These are phyloP conservation scores for Pachliopta kotzebuea DNA, from an alignment of 2,888 invertebrate species.

Conservation along the genomic window DNA sequence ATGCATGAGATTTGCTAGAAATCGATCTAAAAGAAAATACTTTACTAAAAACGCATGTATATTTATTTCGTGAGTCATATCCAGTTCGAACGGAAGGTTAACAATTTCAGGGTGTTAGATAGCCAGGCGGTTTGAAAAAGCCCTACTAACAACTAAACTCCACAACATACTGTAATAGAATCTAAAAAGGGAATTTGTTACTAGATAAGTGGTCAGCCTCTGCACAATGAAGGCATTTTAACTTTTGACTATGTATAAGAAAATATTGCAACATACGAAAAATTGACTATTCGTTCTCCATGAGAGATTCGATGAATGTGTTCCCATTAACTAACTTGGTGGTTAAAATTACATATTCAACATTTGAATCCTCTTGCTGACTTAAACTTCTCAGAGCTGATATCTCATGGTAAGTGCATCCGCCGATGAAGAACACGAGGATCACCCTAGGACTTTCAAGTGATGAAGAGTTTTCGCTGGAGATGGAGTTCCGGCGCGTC, in stretches of 20 bases:
- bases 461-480: slow-evolving; percentile 79
- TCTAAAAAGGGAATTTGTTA: too few relatives aligned
- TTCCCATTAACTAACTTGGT: slow-evolving; percentile 96
- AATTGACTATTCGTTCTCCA: slow-evolving; percentile 72
- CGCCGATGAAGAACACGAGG: slow-evolving; percentile 97
- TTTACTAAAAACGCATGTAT: too few relatives aligned
- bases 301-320: slow-evolving; percentile 88
- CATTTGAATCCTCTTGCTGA: slow-evolving; percentile 89
- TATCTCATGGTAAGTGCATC: slow-evolving; percentile 97
- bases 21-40: too few relatives aligned
- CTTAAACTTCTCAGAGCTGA: slow-evolving; percentile 87
- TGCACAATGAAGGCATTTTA: too few relatives aligned
- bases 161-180: too few relatives aligned
- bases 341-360: slow-evolving; percentile 94
- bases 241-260: not conserved
- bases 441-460: slow-evolving; percentile 85
- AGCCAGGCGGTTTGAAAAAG: too few relatives aligned
- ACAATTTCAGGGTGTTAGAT: too few relatives aligned
- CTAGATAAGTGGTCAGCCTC: too few relatives aligned
- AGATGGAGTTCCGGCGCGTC: slow-evolving; percentile 78
- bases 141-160: too few relatives aligned
- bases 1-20: too few relatives aligned
- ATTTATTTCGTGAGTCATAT: too few relatives aligned
- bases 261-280: not conserved
- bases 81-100: too few relatives aligned